Evolutionary conservation across 2,113 vertebrate species (phyloP), one percentile per base, ranked within the genome.

Genomic region (Clarias macrocephalus): DNA sequence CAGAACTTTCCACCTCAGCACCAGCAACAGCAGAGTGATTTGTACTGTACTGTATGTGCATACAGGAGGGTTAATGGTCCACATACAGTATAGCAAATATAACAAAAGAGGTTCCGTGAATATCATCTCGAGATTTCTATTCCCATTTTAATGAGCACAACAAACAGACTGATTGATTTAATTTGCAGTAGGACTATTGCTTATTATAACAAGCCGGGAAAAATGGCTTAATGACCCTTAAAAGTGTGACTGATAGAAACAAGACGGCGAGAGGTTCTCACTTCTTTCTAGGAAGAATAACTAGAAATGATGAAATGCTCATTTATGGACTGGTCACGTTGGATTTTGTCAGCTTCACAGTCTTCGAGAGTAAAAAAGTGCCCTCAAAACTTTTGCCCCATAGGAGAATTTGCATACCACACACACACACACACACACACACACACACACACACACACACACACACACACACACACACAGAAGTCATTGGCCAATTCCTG

Each of bases 231-330:
- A 59, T 80, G 77, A 54, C 16, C 77, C 77, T 59, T 57, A 9
- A 33, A 80, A 21, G 56, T 60, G 77, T 80, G 77, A 77, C 25
- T 54, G 52, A 77, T 77, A 56, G 52, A 77, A 52, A 76, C 42
- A 76, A 52, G 70, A 42, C 3, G 30, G 8, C 33, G 72, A 75
- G 37, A 12, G 48, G 37, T 25, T 9, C 21, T 25, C 37, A 12
- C 72, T 48, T 48, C 37, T 73, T 73, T 48, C 33, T 11, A 19
- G 18, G 57, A 18, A 76, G 21, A 25, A 48, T 25, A 75, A 25
- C 21, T 13, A 75, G 15, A 77, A 77, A 77, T n/a, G 13, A 77
- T 5, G 13, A 28, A 77, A 77, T 10, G 52, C 75, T 28, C 4
- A 56, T 28, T 28, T 56, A 79, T 56, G 56, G 28, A 28, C 52